These are phyloP conservation scores for Siniperca obscura DNA, from an alignment of 2,797 vertebrate genomes.

Conservation along the genomic window DNA sequence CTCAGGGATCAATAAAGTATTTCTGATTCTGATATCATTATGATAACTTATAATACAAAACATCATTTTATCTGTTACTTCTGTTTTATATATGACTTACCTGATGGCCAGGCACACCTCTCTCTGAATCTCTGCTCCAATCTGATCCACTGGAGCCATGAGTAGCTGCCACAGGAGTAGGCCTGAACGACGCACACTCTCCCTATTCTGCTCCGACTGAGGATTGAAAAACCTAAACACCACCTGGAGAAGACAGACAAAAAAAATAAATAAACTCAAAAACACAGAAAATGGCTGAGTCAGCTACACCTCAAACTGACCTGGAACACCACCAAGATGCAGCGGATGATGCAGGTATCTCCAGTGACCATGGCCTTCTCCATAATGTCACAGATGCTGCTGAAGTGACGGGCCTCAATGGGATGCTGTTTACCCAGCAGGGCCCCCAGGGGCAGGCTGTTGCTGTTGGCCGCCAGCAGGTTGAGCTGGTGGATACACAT, in stretches of 20 bases:
- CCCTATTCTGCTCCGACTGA: constrained; percentile 94
- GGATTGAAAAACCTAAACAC: constrained; percentile 99
- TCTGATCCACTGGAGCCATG: constrained; percentile 97
- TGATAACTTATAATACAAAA: neutral
- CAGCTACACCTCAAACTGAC: constrained; percentile 72
- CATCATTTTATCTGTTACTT: neutral
- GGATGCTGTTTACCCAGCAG: constrained; percentile 96
- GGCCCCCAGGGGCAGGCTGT: constrained; percentile 89
- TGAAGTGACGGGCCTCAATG: constrained; percentile 95
- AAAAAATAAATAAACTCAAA: constrained; percentile 5
- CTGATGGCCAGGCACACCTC: constrained; percentile 98
- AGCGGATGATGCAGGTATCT: constrained; percentile 97
- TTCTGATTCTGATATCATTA: no score
- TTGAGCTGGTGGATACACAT: constrained; percentile 99
- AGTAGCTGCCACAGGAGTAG: constrained; percentile 96
- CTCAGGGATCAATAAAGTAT: no score
- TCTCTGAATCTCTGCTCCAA: constrained; percentile 94
- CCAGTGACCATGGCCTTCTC: constrained; percentile 99
- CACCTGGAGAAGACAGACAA: constrained; percentile 85
- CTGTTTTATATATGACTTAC: constrained; percentile 73
- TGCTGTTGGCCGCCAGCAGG: constrained; percentile 93
- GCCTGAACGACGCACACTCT: constrained; percentile 93
- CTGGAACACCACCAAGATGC: constrained; percentile 98
- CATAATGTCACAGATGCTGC: constrained; percentile 99
- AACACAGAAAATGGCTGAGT: neutral